Base-by-base conservation (phyloP, 1,140 invertebrate genomes). In the Hermatobates lingyangjiaoensis region DNA sequence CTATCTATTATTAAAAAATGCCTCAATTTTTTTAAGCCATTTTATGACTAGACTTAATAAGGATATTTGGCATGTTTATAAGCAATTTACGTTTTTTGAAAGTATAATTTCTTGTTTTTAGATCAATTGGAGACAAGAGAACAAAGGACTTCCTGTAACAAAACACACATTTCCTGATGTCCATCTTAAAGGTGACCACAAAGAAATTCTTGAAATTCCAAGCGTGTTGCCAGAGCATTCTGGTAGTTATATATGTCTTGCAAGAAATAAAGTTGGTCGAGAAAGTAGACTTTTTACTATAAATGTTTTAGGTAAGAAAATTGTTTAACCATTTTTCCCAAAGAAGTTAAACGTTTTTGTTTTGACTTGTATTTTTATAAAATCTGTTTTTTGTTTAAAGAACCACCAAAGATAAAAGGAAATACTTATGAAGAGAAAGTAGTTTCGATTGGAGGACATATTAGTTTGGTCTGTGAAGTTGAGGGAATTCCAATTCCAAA, bases 291-390 rank as follows among this genome's bases (percentile, higher is more conserved):
- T 48, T 1, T 53, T 48, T 28, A 48, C 23, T 18, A 21, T 53
- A n/a, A 53, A 48, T 48, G 52, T 53, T 42, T 42, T 38, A 48
- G 46, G 52, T 53, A 47, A 21, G 15, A 30, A 42, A 25, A 14
- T 50, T 44, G 20, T 7, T 10, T 10, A 7, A 10, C 5, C 7
- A 20, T 10, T 44, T 45, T 45, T 45, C 15, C 14, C 14, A 21
- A 45, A 21, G 7, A 7, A 7, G 28, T 34, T 34, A 34, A 34
- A 34, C 15, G 28, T 7, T 7, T n/a, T n/a, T n/a, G 7, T 34
- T 34, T 34, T 7, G n/a, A 34, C 30, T 34, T 34, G 7, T 34
- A 10, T 34, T 34, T 10, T 34, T 34, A 10, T 34, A 10, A 10
- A 34, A 34, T 10, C n/a, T 7, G 30, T 10, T 34, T 34, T 34